These are phyloP conservation scores for Dromaius novaehollandiae DNA, from an alignment of 2,113 vertebrate species.

Conservation along the genomic window DNA sequence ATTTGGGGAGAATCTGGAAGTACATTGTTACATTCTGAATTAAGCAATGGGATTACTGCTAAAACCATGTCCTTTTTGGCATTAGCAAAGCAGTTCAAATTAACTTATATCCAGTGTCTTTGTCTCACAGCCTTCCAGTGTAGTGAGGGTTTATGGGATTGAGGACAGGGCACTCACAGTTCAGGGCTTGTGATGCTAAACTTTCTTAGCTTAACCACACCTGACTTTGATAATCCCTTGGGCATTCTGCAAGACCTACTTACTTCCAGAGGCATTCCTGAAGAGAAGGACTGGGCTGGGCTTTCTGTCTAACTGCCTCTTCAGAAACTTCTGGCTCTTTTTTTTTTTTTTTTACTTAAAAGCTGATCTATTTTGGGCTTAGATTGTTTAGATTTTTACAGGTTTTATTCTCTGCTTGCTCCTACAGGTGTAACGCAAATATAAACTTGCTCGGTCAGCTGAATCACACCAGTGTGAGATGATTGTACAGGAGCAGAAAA, in stretches of 20 bases:
- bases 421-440: slow-evolving; percentile 9
- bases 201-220: neutral
- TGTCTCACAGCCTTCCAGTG: neutral
- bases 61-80: neutral
- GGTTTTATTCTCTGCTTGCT: neutral
- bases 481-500: neutral
- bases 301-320: neutral
- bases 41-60: neutral
- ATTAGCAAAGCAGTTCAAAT: neutral
- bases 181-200: neutral
- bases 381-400: neutral
- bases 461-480: neutral
- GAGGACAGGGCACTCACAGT: neutral
- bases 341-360: neutral
- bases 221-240: neutral
- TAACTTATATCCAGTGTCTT: neutral
- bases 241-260: neutral
- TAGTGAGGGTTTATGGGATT: neutral
- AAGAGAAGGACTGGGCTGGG: neutral
- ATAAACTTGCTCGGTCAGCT: neutral
- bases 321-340: neutral
- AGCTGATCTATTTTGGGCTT: neutral
- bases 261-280: neutral
- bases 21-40: accelerated
- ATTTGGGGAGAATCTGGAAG: neutral